These are phyloP conservation scores for Apis florea DNA, from an alignment of 1,140 invertebrate species.

Conservation along the genomic window DNA sequence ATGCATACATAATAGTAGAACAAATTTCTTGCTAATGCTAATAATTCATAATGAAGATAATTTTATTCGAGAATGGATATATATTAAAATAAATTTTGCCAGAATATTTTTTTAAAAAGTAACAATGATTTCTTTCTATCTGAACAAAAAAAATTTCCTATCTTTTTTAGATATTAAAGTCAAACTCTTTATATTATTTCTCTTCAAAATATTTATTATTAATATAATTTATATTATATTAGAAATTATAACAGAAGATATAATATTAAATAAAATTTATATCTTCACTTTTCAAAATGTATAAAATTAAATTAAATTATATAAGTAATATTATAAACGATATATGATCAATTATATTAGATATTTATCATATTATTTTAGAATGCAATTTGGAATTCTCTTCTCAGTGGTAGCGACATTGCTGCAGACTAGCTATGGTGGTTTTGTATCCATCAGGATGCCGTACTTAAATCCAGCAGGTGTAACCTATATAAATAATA, in stretches of 20 bases:
- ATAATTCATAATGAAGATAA: background rate
- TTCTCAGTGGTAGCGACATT: slow-evolving; percentile 70
- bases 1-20: too few relatives aligned
- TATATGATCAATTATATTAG: background rate
- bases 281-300: background rate
- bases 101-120: too few relatives aligned
- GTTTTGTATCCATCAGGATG: slow-evolving; percentile 75
- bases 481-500: slow-evolving; percentile 76
- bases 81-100: too few relatives aligned
- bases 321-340: background rate
- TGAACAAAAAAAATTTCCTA: too few relatives aligned
- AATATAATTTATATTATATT: too few relatives aligned
- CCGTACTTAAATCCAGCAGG: slow-evolving; percentile 80
- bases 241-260: too few relatives aligned
- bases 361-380: slow-evolving; percentile 18
- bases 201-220: background rate
- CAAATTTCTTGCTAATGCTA: background rate
- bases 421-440: slow-evolving; percentile 68
- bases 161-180: too few relatives aligned
- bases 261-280: too few relatives aligned
- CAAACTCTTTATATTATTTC: too few relatives aligned
- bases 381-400: slow-evolving; percentile 66
- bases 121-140: too few relatives aligned
- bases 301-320: background rate
- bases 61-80: too few relatives aligned